A percentile compares a stretch with the other conserved stretches of the same genome.
Conservation (phyloP, 2,797 vertebrate genomes). For the Protosalanx chinensis region DNA sequence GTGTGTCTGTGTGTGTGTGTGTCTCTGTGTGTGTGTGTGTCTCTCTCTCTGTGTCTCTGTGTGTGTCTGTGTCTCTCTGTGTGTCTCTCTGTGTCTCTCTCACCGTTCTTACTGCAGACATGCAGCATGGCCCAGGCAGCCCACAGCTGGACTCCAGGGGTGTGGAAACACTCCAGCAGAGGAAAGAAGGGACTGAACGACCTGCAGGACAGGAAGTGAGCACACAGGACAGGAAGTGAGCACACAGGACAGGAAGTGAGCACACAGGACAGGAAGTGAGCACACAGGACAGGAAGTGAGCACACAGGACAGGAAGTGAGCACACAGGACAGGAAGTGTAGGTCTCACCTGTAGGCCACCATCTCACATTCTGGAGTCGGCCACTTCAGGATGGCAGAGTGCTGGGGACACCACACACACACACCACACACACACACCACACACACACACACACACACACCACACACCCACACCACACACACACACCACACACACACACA, state of each 20-base stretch:
- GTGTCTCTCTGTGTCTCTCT: constrained; percentile 26
- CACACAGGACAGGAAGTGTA: neutral
- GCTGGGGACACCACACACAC: constrained; percentile 71
- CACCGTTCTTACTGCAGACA: constrained; percentile 99
- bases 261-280: neutral
- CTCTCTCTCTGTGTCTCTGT: no score
- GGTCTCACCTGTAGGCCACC: constrained; percentile 95
- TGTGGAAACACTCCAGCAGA: constrained; percentile 91
- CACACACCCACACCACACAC: neutral
- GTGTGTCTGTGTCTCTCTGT: neutral
- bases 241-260: neutral
- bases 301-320: neutral
- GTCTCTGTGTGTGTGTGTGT: neutral
- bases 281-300: neutral
- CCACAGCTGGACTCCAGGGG: constrained; percentile 97
- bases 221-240: neutral
- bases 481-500: neutral
- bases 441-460: neutral
- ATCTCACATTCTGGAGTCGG: constrained; percentile 96
- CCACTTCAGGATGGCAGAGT: constrained; percentile 95
- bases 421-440: constrained; percentile 29
- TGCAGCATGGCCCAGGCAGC: constrained; percentile 99
- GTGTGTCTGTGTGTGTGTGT: neutral
- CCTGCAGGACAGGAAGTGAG: constrained; percentile 60
- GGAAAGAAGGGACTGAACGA: constrained; percentile 99